Evolutionary conservation across 2,797 vertebrate species (phyloP).

Genomic region (Nannoperca australis): DNA sequence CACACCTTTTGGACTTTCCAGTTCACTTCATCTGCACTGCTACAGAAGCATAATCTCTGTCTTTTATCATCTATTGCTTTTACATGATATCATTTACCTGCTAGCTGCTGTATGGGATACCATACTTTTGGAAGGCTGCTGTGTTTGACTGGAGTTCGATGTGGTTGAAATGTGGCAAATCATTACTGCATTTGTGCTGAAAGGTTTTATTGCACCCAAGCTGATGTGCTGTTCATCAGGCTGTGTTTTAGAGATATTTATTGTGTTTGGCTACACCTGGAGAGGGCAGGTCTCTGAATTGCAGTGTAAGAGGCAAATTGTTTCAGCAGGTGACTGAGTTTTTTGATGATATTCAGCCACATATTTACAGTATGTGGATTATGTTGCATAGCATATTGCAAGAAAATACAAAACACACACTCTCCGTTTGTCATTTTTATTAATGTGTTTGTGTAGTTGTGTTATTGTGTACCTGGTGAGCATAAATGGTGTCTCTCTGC

Average conservation of each 20-base stretch:
- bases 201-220: slow-evolving; percentile 35
- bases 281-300: slow-evolving; percentile 25
- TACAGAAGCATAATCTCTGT: not conserved
- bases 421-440: slow-evolving; percentile 4
- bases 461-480: slow-evolving; percentile 24
- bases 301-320: slow-evolving; percentile 27
- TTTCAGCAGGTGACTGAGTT: slow-evolving; percentile 39
- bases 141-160: slow-evolving; percentile 32
- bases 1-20: not conserved
- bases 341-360: slow-evolving; percentile 18
- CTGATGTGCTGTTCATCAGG: slow-evolving; percentile 32
- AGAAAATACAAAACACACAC: not conserved
- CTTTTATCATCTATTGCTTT: slow-evolving; percentile 16
- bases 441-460: slow-evolving; percentile 9
- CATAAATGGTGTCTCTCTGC: slow-evolving; percentile 21
- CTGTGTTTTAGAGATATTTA: slow-evolving; percentile 35
- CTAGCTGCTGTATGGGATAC: slow-evolving; percentile 5
- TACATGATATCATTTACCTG: slow-evolving; percentile 8
- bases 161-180: slow-evolving; percentile 44
- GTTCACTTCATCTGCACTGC: not conserved
- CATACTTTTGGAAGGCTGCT: slow-evolving; percentile 11
- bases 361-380: slow-evolving; percentile 9
- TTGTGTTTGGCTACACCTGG: slow-evolving; percentile 34
- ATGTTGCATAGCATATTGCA: slow-evolving; percentile 2
- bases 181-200: slow-evolving; percentile 39